Conservation (phyloP, 1,140 invertebrate species). For the Piezodorus guildinii region DNA sequence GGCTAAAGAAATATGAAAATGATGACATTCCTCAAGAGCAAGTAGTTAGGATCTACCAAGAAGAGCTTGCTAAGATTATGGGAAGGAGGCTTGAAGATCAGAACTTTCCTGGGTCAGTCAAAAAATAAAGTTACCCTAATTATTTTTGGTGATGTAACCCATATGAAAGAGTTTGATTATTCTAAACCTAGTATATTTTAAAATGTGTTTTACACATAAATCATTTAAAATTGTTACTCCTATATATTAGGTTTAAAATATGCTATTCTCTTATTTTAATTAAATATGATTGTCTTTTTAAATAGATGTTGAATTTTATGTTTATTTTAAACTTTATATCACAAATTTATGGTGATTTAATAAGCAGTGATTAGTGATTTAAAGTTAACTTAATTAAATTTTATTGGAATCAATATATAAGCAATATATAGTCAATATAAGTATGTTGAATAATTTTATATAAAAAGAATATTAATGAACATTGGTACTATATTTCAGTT, state of each 20-base stretch:
- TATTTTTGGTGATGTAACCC: not conserved
- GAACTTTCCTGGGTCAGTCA: conserved; percentile 51
- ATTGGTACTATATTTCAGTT: conserved; percentile 36
- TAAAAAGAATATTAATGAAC: too few relatives aligned
- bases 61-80: conserved; percentile 87
- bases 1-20: conserved; percentile 76
- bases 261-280: not conserved
- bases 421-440: too few relatives aligned
- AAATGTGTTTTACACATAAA: too few relatives aligned
- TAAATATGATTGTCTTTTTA: too few relatives aligned
- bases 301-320: too few relatives aligned
- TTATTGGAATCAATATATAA: too few relatives aligned
- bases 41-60: conserved; percentile 91
- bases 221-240: not conserved
- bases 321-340: too few relatives aligned
- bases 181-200: not conserved
- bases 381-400: too few relatives aligned
- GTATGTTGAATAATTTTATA: too few relatives aligned
- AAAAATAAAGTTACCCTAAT: not conserved
- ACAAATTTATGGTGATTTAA: too few relatives aligned
- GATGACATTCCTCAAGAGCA: conserved; percentile 95
- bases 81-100: conserved; percentile 57
- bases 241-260: not conserved
- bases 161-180: not conserved
- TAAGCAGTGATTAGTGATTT: too few relatives aligned